Evolutionary conservation across 2,888 invertebrate genomes (phyloP).

Genomic region (Dynastes hyllus): DNA sequence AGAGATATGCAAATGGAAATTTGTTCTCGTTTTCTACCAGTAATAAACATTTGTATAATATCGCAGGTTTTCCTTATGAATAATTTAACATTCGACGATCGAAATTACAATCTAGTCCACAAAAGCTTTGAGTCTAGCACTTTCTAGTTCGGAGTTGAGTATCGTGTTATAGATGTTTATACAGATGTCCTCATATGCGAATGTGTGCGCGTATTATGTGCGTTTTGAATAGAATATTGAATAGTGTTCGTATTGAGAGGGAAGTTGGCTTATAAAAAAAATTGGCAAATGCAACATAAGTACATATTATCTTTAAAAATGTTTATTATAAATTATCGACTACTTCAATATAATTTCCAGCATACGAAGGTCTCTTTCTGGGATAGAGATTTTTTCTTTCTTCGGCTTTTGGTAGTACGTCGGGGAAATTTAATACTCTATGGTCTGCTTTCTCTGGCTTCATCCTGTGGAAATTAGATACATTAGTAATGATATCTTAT

Average conservation of each 20-base stretch:
- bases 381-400: slow-evolving; percentile 14
- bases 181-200: slow-evolving; percentile 10
- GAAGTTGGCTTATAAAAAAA: neutral
- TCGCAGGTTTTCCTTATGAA: slow-evolving; percentile 49
- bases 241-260: neutral
- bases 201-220: neutral
- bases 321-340: slow-evolving; percentile 8
- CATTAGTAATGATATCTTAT: no score
- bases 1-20: slow-evolving; percentile 51
- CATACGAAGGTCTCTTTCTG: slow-evolving; percentile 2
- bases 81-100: slow-evolving; percentile 48
- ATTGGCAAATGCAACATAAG: neutral
- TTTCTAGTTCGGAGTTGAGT: slow-evolving; percentile 13
- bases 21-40: slow-evolving; percentile 53
- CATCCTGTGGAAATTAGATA: slow-evolving; percentile 46
- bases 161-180: slow-evolving; percentile 21
- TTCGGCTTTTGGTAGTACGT: slow-evolving; percentile 40
- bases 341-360: slow-evolving; percentile 29
- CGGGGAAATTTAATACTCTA: slow-evolving; percentile 47
- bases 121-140: slow-evolving; percentile 24
- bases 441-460: slow-evolving; percentile 47
- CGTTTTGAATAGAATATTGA: neutral
- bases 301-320: neutral
- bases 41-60: slow-evolving; percentile 52
- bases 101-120: slow-evolving; percentile 38